phyloP scores from a whole-genome alignment of 2,888 invertebrate genomes.

The Oscheius myriophilus region DNA sequence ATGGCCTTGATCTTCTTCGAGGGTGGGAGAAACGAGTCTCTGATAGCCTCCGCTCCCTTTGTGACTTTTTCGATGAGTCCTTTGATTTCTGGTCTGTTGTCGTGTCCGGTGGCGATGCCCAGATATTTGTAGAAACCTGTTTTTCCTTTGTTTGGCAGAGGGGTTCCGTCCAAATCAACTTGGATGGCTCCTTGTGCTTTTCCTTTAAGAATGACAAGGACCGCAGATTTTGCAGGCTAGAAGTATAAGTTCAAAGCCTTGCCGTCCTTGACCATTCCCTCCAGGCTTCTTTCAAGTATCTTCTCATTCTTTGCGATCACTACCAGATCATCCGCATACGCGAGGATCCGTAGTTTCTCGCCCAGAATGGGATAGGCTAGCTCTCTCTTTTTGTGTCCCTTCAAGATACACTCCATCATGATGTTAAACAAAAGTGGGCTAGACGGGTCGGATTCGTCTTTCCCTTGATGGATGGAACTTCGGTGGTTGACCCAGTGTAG shows the following conservation, averaged over 20 bases:
- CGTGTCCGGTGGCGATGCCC: conserved; percentile 16
- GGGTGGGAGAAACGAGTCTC: conserved; percentile 6
- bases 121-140: conserved; percentile 23
- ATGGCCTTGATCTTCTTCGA: conserved; percentile 26
- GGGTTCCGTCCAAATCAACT: too few relatives aligned
- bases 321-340: conserved; percentile 40
- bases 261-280: conserved; percentile 16
- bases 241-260: conserved; percentile 29
- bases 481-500: background rate
- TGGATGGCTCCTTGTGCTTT: background rate
- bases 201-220: conserved; percentile 21
- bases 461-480: too few relatives aligned
- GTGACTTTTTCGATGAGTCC: background rate
- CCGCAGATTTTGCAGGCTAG: conserved; percentile 41
- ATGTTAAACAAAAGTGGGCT: conserved; percentile 70
- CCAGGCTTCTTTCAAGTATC: conserved; percentile 16
- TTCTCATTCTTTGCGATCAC: conserved; percentile 14
- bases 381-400: conserved; percentile 9
- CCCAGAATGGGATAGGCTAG: background rate
- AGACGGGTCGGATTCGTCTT: conserved; percentile 58
- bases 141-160: too few relatives aligned
- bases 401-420: conserved; percentile 60
- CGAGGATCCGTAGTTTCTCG: conserved; percentile 24
- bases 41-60: background rate
- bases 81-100: conserved; percentile 3